Base-by-base conservation (phyloP, 2,113 vertebrate species). In the Nibea coibor region DNA sequence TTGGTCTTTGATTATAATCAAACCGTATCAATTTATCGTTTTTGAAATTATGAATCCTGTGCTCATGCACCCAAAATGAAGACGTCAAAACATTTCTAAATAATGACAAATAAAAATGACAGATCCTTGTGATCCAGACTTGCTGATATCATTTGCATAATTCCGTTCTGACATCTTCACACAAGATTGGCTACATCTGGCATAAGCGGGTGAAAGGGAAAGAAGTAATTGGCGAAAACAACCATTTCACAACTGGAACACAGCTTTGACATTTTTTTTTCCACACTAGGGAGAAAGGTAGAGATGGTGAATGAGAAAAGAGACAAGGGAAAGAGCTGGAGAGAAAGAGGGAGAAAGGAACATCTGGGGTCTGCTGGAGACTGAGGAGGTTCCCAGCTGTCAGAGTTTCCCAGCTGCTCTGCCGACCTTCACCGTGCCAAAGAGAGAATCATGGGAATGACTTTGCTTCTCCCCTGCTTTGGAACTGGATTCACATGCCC, bases 301-400 rank as follows among this genome's bases (percentile, higher is more conserved):
- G 75, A 73, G 73, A 74, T 22, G 10, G 67, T 71, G 63, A 71
- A 85, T 1, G 20, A 80, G 66, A 58, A 76, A 77, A 83, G 65
- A 26, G 67, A 65, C 62, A 68, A 31, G 20, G 26, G 72, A 66
- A 66, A 56, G 56, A 70, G 68, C 63, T 54, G 53, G 58, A 69
- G 59, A 78, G 77, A 20, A 72, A 20, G 31, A 28, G 53, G 26
- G 31, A 45, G 66, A 31, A 72, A 53, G 73, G 57, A 89, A 91
- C 93, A 94, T 92, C 92, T 95, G 93, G 82, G 92, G 87, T 89
- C 87, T 88, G 57, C 69, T 75, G 79, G 88, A 92, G 88, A 88
- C 39, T 48, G 83, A 83, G 82, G 80, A 88, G 74, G 85, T 91
- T 89, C 92, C 89, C 93, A 94, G 91, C 93, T 94, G 93, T 92